Base-by-base conservation (phyloP, 2,888 invertebrate genomes). In the Vesta saturnalis region DNA sequence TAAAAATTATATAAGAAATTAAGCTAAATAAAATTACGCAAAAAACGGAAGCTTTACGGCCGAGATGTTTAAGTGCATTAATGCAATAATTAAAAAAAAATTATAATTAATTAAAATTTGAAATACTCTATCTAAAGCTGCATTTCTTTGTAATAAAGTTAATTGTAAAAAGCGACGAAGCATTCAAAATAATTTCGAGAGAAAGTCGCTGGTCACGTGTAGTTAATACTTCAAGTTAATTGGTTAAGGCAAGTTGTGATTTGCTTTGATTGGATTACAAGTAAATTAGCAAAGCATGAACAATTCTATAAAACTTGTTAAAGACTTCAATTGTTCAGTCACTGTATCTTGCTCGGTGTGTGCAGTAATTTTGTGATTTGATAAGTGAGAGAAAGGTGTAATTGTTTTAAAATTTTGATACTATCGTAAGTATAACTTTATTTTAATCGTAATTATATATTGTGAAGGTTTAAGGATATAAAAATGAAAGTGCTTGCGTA, bases 241-340 rank as follows among this genome's bases (percentile, higher is more conserved):
- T 64, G 70, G 67, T 18, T 52, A 64, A 70, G 52, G 54, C 43
- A 23, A n/a, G 10, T 39, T 19, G 5, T 14, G 23, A 22, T 23
- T n/a, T 60, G 19, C 14, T 56, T 35, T 61, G 43, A 74, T 74
- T 74, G 73, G 73, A 54, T 39, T 19, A 55, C 39, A 65, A 54
- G 55, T 65, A 47, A 65, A 59, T 71, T 69, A 74, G 52, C 68
- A 69, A 73, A 70, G 67, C 71, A 67, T 71, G 73, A 72, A 73
- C 68, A 60, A 54, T 74, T 73, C 67, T 75, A 75, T 75, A 75
- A 75, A 73, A 75, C 74, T 68, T 71, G 70, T 72, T 72, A 67
- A 46, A 46, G 12, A 47, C 47, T 55, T n/a, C 15, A 52, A 39
- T 59, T 54, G 39, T 54, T 67, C 69, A 72, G 72, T 72, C 62